Percentiles rank a stretch among this genome's conserved stretches.
Evolutionary conservation across 2,113 vertebrate genomes (phyloP).

Genomic region (Peucedramus taeniatus): DNA sequence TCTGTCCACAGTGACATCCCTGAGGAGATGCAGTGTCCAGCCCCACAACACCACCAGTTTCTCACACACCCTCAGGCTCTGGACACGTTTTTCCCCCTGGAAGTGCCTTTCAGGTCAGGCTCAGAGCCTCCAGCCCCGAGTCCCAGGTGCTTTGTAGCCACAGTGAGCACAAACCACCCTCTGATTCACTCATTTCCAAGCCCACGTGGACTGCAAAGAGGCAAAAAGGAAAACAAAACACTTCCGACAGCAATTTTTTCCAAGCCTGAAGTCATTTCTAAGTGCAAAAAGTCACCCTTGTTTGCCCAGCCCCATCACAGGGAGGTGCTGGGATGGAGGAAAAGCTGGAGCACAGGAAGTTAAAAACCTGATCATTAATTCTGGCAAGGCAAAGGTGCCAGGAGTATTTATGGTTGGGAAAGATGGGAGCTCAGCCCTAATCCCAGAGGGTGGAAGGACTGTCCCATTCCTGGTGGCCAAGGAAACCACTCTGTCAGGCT

Average conservation of each 20-base stretch:
- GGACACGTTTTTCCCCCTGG: neutral
- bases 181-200: neutral
- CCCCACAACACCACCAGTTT: neutral
- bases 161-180: neutral
- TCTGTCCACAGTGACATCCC: neutral
- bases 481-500: neutral
- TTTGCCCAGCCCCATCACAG: neutral
- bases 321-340: neutral
- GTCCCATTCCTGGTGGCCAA: neutral
- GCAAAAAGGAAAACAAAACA: conserved; percentile 1
- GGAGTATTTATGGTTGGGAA: neutral
- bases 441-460: neutral
- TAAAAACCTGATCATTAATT: neutral
- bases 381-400: neutral
- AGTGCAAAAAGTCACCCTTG: conserved; percentile 5
- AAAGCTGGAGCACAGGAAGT: neutral
- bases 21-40: neutral
- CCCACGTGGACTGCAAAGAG: neutral
- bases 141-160: neutral
- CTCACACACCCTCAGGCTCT: neutral
- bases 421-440: neutral
- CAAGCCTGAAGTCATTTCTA: conserved; percentile 14
- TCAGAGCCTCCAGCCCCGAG: neutral
- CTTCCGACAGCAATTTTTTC: conserved; percentile 12
- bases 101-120: neutral